Evolutionary conservation across 2,888 invertebrate genomes (phyloP).

Genomic region (Alloplasta piceator): DNA sequence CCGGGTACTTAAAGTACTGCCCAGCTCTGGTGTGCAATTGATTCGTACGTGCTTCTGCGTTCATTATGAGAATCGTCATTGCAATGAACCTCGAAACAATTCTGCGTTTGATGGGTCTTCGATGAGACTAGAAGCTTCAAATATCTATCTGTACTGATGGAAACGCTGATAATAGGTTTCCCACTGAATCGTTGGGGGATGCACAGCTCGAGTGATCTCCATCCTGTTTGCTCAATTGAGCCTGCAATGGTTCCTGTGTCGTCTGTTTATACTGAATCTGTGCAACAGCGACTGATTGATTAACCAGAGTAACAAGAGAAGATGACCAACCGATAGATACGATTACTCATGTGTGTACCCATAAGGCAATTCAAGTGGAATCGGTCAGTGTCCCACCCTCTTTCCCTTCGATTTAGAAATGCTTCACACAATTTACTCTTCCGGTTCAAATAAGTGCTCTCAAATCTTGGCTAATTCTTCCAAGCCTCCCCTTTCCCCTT

Average conservation of each 20-base stretch:
- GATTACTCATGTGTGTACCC: background rate
- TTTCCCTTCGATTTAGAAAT: no score
- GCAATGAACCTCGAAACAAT: background rate
- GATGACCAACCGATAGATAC: slow-evolving; percentile 17
- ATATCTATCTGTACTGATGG: no score
- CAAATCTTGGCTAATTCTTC: no score
- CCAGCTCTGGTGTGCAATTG: no score
- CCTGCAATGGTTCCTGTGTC: background rate
- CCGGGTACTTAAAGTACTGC: no score
- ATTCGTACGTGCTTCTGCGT: background rate
- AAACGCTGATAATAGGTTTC: slow-evolving; percentile 34
- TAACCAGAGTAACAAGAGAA: slow-evolving; percentile 38
- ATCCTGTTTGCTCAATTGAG: slow-evolving; percentile 18
- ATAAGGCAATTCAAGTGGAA: background rate
- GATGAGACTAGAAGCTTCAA: background rate
- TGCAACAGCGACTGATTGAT: slow-evolving; percentile 40
- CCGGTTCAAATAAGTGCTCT: no score
- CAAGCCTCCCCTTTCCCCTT: no score
- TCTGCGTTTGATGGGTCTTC: background rate
- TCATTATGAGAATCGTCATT: background rate
- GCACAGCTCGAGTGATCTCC: background rate
- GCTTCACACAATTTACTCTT: no score
- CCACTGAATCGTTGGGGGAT: slow-evolving; percentile 9
- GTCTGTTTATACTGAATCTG: slow-evolving; percentile 31
- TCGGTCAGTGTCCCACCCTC: no score